Evolutionary conservation across 2,113 vertebrate species (phyloP), one percentile per base, ranked within the genome.

Genomic region (Pterocles orientalis): DNA sequence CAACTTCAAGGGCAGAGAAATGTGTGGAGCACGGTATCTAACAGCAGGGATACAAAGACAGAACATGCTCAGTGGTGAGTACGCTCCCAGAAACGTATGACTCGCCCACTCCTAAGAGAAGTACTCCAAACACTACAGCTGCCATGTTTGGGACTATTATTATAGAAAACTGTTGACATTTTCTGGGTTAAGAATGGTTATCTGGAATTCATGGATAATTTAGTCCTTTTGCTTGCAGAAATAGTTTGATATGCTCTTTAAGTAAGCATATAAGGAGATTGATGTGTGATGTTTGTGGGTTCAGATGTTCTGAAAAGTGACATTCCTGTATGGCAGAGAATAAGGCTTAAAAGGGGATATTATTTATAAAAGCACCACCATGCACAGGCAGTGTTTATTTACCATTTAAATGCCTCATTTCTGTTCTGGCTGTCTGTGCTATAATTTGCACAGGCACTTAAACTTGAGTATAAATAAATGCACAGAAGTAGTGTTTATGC

Each of bases 371-470:
- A 96, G 86, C 88, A 93, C 43, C 80, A 92, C 78, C 92, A 88
- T 95, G 94, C 64, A 78, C 45, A 83, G 92, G 76, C 94, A 70
- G 14, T 80, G 76, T 95, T 97, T 97, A 97, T 98, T 98, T 98
- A 98, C 97, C 94, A 78, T 94, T 94, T 96, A 90, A 95, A 98
- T 95, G 95, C 95, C 94, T 97, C 96, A 91, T 96, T 97, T 97
- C 95, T 69, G 65, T 94, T 97, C 95, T 93, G 97, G 96, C 96
- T 97, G 95, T 80, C 95, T 95, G 88, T 93, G 86, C 97, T 97
- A n/a, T 97, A 97, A 98, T 98, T 98, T 98, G 92, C 94, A 94
- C 83, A 96, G 94, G 85, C 97, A 96, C 94, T 98, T 98, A 97
- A 95, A 96, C 89, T 91, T 91, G 79, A 95, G 92, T 95, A 96